phyloP scores from a whole-genome alignment of 1,140 invertebrate genomes.

The Drosophila varians region DNA sequence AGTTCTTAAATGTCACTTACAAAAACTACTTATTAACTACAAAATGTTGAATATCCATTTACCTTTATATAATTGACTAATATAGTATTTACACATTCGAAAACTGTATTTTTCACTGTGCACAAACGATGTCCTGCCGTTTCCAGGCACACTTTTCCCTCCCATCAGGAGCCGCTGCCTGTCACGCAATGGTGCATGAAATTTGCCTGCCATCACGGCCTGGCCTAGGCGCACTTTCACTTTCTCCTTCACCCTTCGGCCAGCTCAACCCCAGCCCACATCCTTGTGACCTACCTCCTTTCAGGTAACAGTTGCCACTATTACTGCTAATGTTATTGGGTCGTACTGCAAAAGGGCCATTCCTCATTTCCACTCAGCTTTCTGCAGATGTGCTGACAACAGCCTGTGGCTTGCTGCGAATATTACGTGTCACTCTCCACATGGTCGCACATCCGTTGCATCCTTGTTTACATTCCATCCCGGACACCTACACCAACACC shows the following conservation, averaged over 20 bases:
- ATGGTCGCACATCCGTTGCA: slow-evolving; percentile 60
- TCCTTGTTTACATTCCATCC: slow-evolving; percentile 38
- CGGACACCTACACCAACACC: slow-evolving; percentile 3
- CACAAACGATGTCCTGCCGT: slow-evolving; percentile 58
- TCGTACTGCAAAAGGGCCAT: slow-evolving; percentile 50
- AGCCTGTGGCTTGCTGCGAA: slow-evolving; percentile 36
- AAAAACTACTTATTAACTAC: too few species aligned
- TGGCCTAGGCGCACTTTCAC: slow-evolving; percentile 67
- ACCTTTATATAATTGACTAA: too few species aligned
- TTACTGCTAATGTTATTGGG: slow-evolving; percentile 65
- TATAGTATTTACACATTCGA: background rate
- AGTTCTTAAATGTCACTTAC: background rate
- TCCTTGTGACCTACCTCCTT: slow-evolving; percentile 1
- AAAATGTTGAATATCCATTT: background rate
- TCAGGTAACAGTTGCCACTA: slow-evolving; percentile 49
- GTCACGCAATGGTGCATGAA: slow-evolving; percentile 72
- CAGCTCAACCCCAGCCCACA: slow-evolving; percentile 5
- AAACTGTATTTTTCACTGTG: background rate
- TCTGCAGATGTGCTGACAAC: slow-evolving; percentile 72
- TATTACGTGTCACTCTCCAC: slow-evolving; percentile 72
- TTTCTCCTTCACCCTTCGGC: slow-evolving; percentile 49
- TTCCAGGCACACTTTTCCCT: slow-evolving; percentile 56
- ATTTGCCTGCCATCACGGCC: slow-evolving; percentile 54
- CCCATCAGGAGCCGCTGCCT: slow-evolving; percentile 15
- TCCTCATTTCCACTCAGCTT: slow-evolving; percentile 60